phyloP scores from a whole-genome alignment of 2,888 invertebrate species.

The Aromia moschata region DNA sequence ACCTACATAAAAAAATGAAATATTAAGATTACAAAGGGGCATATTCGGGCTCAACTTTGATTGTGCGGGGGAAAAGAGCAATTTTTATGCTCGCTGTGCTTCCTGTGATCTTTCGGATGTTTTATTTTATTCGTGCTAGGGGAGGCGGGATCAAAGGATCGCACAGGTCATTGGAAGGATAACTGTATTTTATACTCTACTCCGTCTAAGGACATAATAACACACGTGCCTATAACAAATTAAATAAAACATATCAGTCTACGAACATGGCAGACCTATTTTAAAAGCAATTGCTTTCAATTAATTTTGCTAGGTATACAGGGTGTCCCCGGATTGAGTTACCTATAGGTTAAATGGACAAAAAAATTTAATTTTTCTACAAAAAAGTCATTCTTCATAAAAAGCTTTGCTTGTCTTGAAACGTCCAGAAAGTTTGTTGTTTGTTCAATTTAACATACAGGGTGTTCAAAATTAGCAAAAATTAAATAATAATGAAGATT shows the following conservation, averaged over 20 bases:
- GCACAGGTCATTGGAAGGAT: constrained; percentile 30
- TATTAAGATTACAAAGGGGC: constrained; percentile 25
- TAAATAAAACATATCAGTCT: constrained; percentile 6
- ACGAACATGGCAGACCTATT: neutral
- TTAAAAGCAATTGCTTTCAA: neutral
- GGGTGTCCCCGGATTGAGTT: no score
- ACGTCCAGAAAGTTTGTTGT: no score
- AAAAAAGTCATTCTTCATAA: no score
- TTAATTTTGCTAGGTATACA: no score
- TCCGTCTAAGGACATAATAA: constrained; percentile 1
- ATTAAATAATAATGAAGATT: no score
- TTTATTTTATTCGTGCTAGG: constrained; percentile 52
- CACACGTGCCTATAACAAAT: constrained; percentile 5
- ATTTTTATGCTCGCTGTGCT: constrained; percentile 57
- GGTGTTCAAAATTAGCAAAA: no score
- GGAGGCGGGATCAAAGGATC: constrained; percentile 49
- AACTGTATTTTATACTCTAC: constrained; percentile 20
- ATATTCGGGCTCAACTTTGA: constrained; percentile 44
- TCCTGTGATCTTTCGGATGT: constrained; percentile 37
- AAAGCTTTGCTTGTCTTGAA: no score
- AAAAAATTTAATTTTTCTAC: no score
- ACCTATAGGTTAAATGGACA: no score
- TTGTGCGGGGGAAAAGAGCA: constrained; percentile 54
- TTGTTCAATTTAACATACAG: no score
- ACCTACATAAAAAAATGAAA: constrained; percentile 22